phyloP scores from a whole-genome alignment of 2,113 vertebrate species.

The Mustela nigripes region DNA sequence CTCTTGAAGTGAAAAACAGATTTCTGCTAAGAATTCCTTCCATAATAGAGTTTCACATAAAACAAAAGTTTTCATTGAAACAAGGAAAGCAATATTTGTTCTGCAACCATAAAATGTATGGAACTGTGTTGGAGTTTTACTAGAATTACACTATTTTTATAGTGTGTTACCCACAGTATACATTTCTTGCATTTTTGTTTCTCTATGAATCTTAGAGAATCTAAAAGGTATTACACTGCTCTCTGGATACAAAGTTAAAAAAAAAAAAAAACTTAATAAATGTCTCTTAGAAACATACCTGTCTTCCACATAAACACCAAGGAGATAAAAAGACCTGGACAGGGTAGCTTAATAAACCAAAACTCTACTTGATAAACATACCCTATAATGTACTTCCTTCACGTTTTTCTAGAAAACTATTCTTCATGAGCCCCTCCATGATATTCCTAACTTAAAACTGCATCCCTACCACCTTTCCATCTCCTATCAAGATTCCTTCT shows the following conservation, averaged over 20 bases:
- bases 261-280: background rate
- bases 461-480: background rate
- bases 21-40: slow-evolving; percentile 44
- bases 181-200: background rate
- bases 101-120: background rate
- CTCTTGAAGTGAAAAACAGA: slow-evolving; percentile 34
- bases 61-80: slow-evolving; percentile 33
- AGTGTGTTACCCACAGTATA: background rate
- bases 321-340: background rate
- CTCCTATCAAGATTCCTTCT: background rate
- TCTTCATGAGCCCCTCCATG: background rate
- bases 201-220: background rate
- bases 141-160: background rate
- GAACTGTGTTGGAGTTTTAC: background rate
- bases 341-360: background rate
- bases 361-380: background rate
- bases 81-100: background rate
- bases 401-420: background rate
- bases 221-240: background rate
- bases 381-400: background rate
- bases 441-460: background rate
- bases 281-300: background rate
- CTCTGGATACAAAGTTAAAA: background rate
- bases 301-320: background rate
- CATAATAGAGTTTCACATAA: background rate